Percentiles rank a stretch among this genome's conserved stretches.
These are phyloP conservation scores for Semnornis frantzii DNA, from an alignment of 2,113 vertebrate species.

Conservation along the genomic window DNA sequence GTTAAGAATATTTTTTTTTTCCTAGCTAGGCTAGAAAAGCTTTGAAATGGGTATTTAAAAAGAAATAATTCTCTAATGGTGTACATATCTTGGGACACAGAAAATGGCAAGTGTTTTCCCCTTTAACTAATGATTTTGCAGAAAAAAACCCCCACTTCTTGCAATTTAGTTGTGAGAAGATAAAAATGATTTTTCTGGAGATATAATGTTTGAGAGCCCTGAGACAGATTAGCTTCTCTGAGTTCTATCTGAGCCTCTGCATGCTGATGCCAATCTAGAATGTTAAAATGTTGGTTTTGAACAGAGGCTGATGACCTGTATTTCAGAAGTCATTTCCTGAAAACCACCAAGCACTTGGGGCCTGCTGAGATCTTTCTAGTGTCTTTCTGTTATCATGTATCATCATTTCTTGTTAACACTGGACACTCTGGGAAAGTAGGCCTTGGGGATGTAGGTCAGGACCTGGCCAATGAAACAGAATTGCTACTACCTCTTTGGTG, in stretches of 20 bases:
- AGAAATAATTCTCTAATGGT: neutral
- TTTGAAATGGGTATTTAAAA: neutral
- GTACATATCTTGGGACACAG: neutral
- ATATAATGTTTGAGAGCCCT: neutral
- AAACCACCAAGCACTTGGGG: neutral
- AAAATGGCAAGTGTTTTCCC: neutral
- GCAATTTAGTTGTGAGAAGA: neutral
- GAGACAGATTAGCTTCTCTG: neutral
- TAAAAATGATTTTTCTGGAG: neutral
- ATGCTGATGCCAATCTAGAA: neutral
- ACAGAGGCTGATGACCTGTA: neutral
- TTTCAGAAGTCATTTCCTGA: neutral
- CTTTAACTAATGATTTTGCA: neutral
- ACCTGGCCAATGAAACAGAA: neutral
- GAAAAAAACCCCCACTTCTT: neutral
- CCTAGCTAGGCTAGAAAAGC: neutral
- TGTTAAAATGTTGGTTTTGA: neutral
- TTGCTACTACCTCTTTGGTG: neutral
- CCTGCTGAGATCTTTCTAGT: neutral
- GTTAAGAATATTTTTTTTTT: neutral
- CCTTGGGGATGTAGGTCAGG: neutral
- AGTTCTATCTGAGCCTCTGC: neutral
- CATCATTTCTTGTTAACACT: constrained; percentile 1
- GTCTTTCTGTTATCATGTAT: neutral
- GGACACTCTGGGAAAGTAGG: neutral